phyloP scores from a whole-genome alignment of 2,113 vertebrate species.

The Ictalurus punctatus region DNA sequence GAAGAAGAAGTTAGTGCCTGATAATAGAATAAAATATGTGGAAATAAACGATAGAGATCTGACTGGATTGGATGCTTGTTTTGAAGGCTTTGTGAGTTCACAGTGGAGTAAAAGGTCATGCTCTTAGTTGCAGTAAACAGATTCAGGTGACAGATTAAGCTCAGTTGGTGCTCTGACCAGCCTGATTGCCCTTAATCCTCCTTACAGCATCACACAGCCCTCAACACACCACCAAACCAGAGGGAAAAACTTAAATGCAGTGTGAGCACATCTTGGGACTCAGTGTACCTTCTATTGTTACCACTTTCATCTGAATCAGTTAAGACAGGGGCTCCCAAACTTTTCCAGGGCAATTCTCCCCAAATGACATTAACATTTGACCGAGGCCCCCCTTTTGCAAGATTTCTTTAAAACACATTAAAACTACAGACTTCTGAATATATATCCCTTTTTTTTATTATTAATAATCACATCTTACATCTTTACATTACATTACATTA shows the following conservation, averaged over 20 bases:
- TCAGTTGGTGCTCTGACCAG: conserved; percentile 46
- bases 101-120: conserved; percentile 19
- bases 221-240: conserved; percentile 31
- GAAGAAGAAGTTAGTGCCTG: conserved; percentile 6
- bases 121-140: conserved; percentile 27
- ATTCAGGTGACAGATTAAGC: conserved; percentile 60
- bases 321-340: background rate
- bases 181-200: conserved; percentile 65
- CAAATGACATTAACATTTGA: too few species aligned
- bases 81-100: background rate
- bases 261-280: background rate
- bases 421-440: too few species aligned
- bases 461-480: too few species aligned
- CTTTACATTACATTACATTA: too few species aligned
- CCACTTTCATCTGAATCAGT: background rate
- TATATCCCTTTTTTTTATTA: too few species aligned
- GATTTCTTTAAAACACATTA: too few species aligned
- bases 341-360: too few species aligned
- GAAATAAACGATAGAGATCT: background rate
- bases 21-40: background rate
- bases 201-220: conserved; percentile 15
- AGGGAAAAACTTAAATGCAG: background rate
- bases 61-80: background rate
- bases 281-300: background rate
- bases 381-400: too few species aligned